A percentile compares a stretch with the other conserved stretches of the same genome.
Conservation (phyloP, 2,888 invertebrate genomes). For the Didymodactylos carnosus region DNA sequence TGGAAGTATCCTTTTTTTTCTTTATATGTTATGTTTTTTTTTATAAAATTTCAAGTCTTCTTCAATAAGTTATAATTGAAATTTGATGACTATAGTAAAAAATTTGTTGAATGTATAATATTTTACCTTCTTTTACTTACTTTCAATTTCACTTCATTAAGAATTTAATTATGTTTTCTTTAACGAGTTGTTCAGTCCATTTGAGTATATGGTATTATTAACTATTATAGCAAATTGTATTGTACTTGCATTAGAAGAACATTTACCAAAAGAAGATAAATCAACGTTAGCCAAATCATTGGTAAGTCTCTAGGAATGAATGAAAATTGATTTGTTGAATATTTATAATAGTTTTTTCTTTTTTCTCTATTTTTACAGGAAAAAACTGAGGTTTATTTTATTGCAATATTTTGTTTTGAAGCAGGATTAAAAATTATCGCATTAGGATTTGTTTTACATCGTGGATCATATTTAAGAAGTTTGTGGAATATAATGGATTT, state of each 20-base stretch:
- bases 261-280: conserved; percentile 94
- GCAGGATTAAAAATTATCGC: conserved; percentile 99
- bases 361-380: conserved; percentile 54
- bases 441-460: conserved; percentile 96
- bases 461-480: conserved; percentile 96
- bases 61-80: no score
- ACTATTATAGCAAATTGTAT: conserved; percentile 99
- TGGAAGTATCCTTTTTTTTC: conserved; percentile 44
- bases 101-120: no score
- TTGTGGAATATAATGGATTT: conserved; percentile 99
- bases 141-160: not conserved
- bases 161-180: conserved; percentile 17
- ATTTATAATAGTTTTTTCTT: conserved; percentile 9
- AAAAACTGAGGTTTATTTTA: conserved; percentile 95
- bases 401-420: conserved; percentile 99
- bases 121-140: no score
- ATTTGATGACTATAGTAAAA: no score
- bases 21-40: conserved; percentile 16
- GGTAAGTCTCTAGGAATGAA: not conserved
- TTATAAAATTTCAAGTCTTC: conserved; percentile 47
- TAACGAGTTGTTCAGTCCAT: conserved; percentile 47
- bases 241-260: conserved; percentile 98
- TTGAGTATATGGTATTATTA: conserved; percentile 99
- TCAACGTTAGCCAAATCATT: conserved; percentile 87
- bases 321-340: not conserved